Base-by-base conservation (phyloP, 2,888 invertebrate species). In the Portevinia maculata region DNA sequence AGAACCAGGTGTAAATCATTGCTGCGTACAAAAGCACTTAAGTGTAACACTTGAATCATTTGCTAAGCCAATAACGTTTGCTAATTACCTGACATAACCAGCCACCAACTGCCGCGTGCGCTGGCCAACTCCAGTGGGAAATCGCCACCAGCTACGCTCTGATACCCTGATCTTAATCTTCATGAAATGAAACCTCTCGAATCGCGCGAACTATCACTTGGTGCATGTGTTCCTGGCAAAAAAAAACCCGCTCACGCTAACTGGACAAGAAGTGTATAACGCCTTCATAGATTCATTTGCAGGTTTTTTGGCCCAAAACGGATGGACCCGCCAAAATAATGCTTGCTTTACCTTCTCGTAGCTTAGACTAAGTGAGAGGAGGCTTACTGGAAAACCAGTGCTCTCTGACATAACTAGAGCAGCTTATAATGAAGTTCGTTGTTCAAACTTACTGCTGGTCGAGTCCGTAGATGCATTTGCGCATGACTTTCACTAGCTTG, bases 381-480 rank as follows among this genome's bases (percentile, higher is more conserved):
- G n/a, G n/a, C n/a, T 71, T 46, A 73, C 67, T 60, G 13, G 15
- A 19, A 70, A 78, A 70, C 78, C 52, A 13, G 55, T 70, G 24
- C 19, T 37, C 70, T 62, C 76, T 78, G 83, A 78, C 83, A 83
- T 69, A 83, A 83, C 73, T 83, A 13, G 83, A 83, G 83, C 78
- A 83, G 62, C 71, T 67, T 78, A 62, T 67, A 78, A 67, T 83
- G 57, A 17, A 60, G 70, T 32, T 59, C 9, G 39, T 41, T 53
- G 55, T 32, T 32, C 17, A 28, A 3, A 50, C 13, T 28, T 52
- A n/a, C 7, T 37, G 52, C n/a, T 11, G 8, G 53, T 34, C 39
- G 34, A 57, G 24, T 65, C 34, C 64, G 46, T 65, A 70, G 48
- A 55, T 75, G 70, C 75, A 70, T 75, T 75, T 71, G 32, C 55